Percentiles rank a stretch among this genome's conserved stretches.
Conservation (phyloP, 2,113 vertebrate genomes). For the Tylochromis polylepis region DNA sequence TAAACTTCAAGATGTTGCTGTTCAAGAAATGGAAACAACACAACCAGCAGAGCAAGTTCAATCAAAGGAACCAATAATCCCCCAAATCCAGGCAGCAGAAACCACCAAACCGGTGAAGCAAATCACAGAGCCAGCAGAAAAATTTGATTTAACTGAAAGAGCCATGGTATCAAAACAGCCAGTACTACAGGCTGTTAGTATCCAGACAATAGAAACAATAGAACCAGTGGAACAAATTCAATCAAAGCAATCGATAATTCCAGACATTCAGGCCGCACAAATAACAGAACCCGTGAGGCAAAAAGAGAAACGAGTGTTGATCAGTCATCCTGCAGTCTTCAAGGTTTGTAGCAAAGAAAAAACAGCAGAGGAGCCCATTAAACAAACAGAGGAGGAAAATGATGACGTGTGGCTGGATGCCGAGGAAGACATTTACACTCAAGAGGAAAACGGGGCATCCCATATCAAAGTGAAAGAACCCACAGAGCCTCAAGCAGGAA, state of each 20-base stretch:
- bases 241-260: not conserved
- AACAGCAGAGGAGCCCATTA: not conserved
- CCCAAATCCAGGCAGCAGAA: not conserved
- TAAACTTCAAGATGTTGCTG: not conserved
- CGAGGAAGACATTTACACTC: slow-evolving; percentile 39
- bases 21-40: not conserved
- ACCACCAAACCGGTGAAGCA: not conserved
- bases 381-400: slow-evolving; percentile 36
- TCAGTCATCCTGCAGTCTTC: not conserved
- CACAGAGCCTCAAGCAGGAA: not conserved
- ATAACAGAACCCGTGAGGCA: not conserved
- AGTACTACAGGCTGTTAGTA: not conserved
- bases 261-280: not conserved
- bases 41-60: not conserved
- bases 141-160: not conserved
- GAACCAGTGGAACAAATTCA: slow-evolving; percentile 2
- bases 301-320: not conserved
- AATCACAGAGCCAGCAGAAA: not conserved
- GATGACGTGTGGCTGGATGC: slow-evolving; percentile 71
- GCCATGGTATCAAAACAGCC: not conserved
- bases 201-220: not conserved
- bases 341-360: not conserved
- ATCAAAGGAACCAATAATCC: not conserved
- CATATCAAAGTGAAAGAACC: not conserved
- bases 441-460: not conserved